phyloP scores from a whole-genome alignment of 2,113 vertebrate genomes.

The Pycnonotus jocosus region DNA sequence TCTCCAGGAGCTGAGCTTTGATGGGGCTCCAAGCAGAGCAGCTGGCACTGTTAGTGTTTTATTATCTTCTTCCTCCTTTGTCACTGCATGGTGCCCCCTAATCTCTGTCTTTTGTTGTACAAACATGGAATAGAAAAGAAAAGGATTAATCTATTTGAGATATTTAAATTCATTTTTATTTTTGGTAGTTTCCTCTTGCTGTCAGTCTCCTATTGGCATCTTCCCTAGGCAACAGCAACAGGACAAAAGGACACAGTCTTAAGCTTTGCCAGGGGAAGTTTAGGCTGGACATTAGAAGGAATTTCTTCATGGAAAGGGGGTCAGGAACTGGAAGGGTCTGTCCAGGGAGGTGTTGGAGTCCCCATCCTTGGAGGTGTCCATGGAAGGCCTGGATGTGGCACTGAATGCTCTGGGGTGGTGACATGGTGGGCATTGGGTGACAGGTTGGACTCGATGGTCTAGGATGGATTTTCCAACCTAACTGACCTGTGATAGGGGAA shows the following conservation, averaged over 20 bases:
- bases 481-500: background rate
- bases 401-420: background rate
- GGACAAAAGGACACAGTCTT: background rate
- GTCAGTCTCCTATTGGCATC: fast-evolving
- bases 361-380: background rate
- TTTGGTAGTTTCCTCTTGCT: background rate
- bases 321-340: background rate
- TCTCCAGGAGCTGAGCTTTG: background rate
- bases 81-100: background rate
- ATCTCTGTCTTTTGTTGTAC: background rate
- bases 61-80: background rate
- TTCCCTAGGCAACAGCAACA: background rate
- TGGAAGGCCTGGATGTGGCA: fast-evolving
- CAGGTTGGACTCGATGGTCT: fast-evolving
- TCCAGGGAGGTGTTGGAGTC: background rate
- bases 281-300: background rate
- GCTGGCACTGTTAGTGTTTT: fast-evolving
- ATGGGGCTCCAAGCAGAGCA: fast-evolving
- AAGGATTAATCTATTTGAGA: background rate
- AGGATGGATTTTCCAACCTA: background rate
- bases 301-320: background rate
- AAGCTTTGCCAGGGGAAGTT: background rate
- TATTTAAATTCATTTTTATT: background rate
- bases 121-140: background rate
- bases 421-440: fast-evolving